These are phyloP conservation scores for Rhyacophila evoluta DNA, from an alignment of 2,888 invertebrate species.

Conservation along the genomic window DNA sequence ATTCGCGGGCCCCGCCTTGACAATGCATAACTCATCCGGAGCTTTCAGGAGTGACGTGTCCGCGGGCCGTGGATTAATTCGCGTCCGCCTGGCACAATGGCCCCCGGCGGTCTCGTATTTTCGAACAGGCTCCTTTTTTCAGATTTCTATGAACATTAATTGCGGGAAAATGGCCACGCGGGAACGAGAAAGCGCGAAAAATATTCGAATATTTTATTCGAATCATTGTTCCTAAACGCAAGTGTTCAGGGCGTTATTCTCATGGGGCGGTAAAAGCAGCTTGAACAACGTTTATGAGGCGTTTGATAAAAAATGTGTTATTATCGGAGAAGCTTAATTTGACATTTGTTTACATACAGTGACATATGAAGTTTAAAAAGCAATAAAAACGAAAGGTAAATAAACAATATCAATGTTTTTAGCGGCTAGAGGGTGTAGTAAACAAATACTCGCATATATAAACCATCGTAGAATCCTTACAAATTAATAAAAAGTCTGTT, in stretches of 20 bases:
- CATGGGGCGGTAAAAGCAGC: background rate
- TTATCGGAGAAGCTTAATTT: no score
- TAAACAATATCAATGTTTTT: no score
- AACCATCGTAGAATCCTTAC: no score
- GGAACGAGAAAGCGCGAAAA: background rate
- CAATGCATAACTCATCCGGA: background rate
- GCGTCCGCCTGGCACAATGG: conserved; percentile 5
- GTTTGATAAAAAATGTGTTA: no score
- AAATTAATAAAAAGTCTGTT: no score
- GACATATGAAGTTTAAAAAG: no score
- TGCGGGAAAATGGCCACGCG: conserved; percentile 14
- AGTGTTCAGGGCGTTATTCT: background rate
- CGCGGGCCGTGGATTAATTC: background rate
- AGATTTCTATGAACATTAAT: conserved; percentile 13
- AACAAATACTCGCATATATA: no score
- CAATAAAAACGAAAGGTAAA: no score
- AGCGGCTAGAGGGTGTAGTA: no score
- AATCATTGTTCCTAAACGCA: background rate
- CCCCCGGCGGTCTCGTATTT: conserved; percentile 24
- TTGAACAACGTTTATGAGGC: background rate
- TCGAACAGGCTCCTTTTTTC: background rate
- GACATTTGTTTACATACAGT: no score
- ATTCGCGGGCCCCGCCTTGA: conserved; percentile 6
- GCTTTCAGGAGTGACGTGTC: conserved; percentile 1
- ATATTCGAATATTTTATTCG: conserved; percentile 2